Evolutionary conservation across 2,113 vertebrate species (phyloP).

Genomic region (Plecotus auritus): DNA sequence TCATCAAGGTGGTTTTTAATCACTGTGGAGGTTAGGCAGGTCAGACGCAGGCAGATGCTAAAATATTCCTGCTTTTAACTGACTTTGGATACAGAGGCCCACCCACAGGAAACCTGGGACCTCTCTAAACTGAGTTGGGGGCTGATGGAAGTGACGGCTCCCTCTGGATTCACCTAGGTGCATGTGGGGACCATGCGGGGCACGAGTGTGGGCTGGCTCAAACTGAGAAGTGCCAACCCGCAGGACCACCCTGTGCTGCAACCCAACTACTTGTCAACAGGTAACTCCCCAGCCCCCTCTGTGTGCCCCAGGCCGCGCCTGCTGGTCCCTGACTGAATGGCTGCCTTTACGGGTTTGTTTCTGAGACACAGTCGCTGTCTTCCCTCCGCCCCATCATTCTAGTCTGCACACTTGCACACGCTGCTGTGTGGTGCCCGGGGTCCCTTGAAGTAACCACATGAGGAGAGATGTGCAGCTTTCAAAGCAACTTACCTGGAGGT

Average conservation of each 20-base stretch:
- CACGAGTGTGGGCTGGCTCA: conserved; percentile 92
- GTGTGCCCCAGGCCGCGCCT: neutral
- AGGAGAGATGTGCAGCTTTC: neutral
- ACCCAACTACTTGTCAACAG: conserved; percentile 95
- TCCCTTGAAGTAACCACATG: neutral
- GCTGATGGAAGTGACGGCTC: neutral
- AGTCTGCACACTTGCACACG: neutral
- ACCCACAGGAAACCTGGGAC: neutral
- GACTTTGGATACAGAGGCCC: neutral
- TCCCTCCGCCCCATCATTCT: neutral
- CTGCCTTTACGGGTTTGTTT: neutral
- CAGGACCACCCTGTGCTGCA: conserved; percentile 91
- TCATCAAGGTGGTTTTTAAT: neutral
- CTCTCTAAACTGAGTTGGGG: neutral
- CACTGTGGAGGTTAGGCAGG: neutral
- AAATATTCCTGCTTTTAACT: neutral
- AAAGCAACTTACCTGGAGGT: neutral
- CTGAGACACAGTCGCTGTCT: neutral
- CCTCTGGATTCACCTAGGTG: conserved; percentile 81
- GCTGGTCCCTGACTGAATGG: neutral
- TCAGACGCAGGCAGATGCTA: neutral
- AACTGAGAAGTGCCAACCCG: conserved; percentile 89
- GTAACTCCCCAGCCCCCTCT: conserved; percentile 72
- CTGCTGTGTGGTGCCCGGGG: neutral
- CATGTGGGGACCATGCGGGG: conserved; percentile 95